Evolutionary conservation across 2,888 invertebrate species (phyloP), one percentile per base, ranked within the genome.

Genomic region (Acronicta psi): DNA sequence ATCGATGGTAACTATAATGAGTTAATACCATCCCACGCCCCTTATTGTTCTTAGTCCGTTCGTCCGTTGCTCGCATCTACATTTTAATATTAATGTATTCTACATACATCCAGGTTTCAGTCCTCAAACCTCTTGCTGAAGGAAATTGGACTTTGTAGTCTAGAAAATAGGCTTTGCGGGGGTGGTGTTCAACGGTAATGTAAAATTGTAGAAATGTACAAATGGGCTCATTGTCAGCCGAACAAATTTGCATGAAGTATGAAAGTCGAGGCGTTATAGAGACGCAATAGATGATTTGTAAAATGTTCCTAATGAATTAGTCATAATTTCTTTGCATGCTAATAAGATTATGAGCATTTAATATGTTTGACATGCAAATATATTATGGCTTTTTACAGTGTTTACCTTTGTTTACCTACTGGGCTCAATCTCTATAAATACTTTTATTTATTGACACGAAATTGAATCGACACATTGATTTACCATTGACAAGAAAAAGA

Each of bases 181-280:
- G 45, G 13, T 43, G 43, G 49, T 18, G 8, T 44, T 50, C 42
- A 3, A 18, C 36, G 18, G 70, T 29, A 73, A 59, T 43, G 59
- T 13, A 59, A 70, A 61, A 18, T 73, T 80, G 73, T 82, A 74
- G 43, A 69, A 72, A 77, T 74, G 75, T 84, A 86, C 85, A 89
- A 91, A 90, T 88, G 87, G 84, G 87, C 86, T 90, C 91, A 93
- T 93, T 93, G 93, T 92, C 88, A 90, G 89, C 82, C 74, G 79
- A 85, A 85, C 83, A 80, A 89, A 93, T 93, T 93, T 90, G 93
- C 93, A 93, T 93, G 87, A 88, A 86, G 88, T 90, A 90, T 83
- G 92, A 93, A 92, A 92, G 89, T 88, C 81, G 81, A 87, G 85
- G 86, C 85, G 87, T 83, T 86, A 81, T 80, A 79, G 83, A 85